Evolutionary conservation across 2,113 vertebrate genomes (phyloP).

Genomic region (Lontra canadensis): DNA sequence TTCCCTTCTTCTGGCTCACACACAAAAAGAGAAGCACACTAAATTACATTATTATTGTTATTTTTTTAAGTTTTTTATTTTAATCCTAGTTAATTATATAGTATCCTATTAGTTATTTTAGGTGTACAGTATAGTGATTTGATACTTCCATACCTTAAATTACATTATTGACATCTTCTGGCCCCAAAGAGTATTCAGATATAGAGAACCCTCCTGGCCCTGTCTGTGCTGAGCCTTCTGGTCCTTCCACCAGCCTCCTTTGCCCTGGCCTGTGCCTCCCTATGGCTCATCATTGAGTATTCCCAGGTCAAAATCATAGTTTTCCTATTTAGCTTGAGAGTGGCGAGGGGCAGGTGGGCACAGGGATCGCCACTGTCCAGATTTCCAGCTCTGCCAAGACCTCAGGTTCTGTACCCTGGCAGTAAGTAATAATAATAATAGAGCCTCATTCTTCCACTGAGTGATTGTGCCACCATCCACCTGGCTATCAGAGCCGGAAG

Average conservation of each 20-base stretch:
- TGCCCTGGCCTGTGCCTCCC: not conserved
- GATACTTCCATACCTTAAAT: not conserved
- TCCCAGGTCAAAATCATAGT: not conserved
- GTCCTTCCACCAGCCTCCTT: not conserved
- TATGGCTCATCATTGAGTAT: not conserved
- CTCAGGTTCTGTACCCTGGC: not conserved
- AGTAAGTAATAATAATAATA: not conserved
- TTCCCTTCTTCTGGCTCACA: not conserved
- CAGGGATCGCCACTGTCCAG: not conserved
- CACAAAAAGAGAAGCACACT: not conserved
- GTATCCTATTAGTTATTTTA: not conserved
- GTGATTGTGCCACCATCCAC: not conserved
- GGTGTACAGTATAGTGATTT: not conserved
- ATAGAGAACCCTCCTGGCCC: not conserved
- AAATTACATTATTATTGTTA: not conserved
- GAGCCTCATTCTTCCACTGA: not conserved
- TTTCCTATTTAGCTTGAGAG: slow-evolving; percentile 31
- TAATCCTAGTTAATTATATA: not conserved
- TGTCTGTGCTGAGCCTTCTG: not conserved
- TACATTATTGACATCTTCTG: not conserved
- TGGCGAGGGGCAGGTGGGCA: not conserved
- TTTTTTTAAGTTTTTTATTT: not conserved
- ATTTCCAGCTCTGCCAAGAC: not conserved
- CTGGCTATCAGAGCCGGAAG: not conserved
- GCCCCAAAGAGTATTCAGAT: not conserved